Percentiles rank a stretch among this genome's conserved stretches.
phyloP scores from a whole-genome alignment of 2,113 vertebrate species.

The Ctenodactylus gundi region DNA sequence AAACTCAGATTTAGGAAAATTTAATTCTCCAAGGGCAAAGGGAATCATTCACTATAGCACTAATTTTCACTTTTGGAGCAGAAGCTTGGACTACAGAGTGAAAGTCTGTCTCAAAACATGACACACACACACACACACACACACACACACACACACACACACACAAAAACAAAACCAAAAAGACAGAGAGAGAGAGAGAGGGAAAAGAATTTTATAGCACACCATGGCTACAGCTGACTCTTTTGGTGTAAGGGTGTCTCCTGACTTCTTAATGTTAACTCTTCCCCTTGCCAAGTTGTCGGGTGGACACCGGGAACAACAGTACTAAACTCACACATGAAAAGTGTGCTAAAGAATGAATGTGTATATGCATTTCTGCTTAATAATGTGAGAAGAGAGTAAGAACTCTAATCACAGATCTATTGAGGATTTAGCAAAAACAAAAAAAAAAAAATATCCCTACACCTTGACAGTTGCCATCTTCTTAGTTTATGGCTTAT shows the following conservation, averaged over 20 bases:
- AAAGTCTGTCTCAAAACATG: too few relatives aligned
- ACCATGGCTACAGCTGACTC: not conserved
- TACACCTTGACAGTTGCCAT: constrained; percentile 42
- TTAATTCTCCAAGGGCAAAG: not conserved
- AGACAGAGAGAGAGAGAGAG: too few relatives aligned
- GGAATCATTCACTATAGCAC: not conserved
- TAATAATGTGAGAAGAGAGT: not conserved
- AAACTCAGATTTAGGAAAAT: not conserved
- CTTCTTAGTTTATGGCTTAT: constrained; percentile 61
- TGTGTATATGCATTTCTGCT: not conserved
- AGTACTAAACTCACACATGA: not conserved
- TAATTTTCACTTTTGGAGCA: not conserved
- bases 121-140: too few relatives aligned
- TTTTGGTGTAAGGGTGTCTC: not conserved
- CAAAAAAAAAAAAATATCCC: too few relatives aligned
- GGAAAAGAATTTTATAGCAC: too few relatives aligned
- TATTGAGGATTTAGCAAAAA: not conserved
- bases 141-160: too few relatives aligned
- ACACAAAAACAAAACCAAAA: too few relatives aligned
- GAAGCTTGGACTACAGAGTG: not conserved
- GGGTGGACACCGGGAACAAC: not conserved
- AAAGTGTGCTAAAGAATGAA: not conserved
- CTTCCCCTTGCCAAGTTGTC: not conserved
- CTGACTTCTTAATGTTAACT: not conserved
- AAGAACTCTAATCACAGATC: not conserved